phyloP scores from a whole-genome alignment of 2,797 vertebrate species.

The Eleutherodactylus coqui region DNA sequence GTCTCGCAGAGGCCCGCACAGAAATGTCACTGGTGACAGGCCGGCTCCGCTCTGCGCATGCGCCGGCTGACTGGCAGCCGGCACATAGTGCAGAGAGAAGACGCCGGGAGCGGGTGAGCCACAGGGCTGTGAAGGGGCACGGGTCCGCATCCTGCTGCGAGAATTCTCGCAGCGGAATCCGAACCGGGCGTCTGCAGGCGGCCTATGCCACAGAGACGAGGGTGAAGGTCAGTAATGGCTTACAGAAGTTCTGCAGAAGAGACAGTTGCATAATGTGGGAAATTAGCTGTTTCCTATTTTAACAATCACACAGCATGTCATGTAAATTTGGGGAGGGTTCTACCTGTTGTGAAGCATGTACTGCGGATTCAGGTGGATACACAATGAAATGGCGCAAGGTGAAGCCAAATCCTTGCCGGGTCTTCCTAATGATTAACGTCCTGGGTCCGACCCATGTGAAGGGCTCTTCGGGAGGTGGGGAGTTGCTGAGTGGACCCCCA shows the following conservation, averaged over 20 bases:
- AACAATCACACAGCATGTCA: neutral
- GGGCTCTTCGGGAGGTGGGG: constrained; percentile 70
- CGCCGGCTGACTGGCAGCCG: no score
- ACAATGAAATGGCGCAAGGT: constrained; percentile 97
- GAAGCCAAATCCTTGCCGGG: constrained; percentile 92
- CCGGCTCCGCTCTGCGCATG: no score
- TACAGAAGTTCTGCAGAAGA: neutral
- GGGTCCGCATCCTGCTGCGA: no score
- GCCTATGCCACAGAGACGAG: no score
- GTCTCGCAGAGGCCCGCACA: no score
- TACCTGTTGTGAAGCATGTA: constrained; percentile 88
- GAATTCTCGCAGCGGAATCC: no score
- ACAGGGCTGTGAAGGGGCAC: no score
- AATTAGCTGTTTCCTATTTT: neutral
- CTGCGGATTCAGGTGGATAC: constrained; percentile 92
- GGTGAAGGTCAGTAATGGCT: no score
- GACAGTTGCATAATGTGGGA: neutral
- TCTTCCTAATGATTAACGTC: constrained; percentile 90
- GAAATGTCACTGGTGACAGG: no score
- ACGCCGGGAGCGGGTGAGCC: no score
- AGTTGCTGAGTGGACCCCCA: constrained; percentile 27
- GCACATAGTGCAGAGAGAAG: no score
- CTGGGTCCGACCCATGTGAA: constrained; percentile 87
- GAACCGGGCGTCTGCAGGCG: no score
- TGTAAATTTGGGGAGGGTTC: neutral